phyloP scores from a whole-genome alignment of 1,140 invertebrate species.

The Euborellia annulipes region DNA sequence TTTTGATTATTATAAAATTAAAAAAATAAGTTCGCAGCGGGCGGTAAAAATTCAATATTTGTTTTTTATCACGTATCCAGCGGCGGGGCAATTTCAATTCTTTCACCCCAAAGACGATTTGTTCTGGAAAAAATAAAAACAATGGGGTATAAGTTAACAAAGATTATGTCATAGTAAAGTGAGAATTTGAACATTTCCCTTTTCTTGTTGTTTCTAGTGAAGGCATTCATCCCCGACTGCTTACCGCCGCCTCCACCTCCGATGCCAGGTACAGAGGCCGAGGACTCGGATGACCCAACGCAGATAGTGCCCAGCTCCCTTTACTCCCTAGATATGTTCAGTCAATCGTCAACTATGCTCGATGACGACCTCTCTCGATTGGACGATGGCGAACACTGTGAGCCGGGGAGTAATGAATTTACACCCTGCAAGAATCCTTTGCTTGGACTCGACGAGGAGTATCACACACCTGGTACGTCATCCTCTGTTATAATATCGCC shows the following conservation, averaged over 20 bases:
- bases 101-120: too few species aligned
- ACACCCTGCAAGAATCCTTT: conserved; percentile 1
- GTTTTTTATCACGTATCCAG: too few species aligned
- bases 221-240: conserved; percentile 1
- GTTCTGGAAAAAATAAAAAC: too few species aligned
- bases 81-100: too few species aligned
- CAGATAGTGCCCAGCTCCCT: conserved; percentile 3
- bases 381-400: conserved; percentile 6
- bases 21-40: too few species aligned
- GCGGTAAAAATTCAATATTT: too few species aligned
- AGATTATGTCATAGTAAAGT: too few species aligned
- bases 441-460: background rate
- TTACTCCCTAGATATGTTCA: conserved; percentile 7
- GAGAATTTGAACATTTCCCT: too few species aligned
- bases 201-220: background rate
- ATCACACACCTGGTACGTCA: background rate
- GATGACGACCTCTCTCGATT: conserved; percentile 1
- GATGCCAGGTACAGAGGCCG: background rate
- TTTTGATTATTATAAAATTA: too few species aligned
- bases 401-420: conserved; percentile 9
- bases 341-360: background rate
- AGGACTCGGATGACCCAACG: background rate
- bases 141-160: too few species aligned
- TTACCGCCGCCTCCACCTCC: background rate
- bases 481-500: too few species aligned